Evolutionary conservation across 2,113 vertebrate genomes (phyloP), one percentile per base, ranked within the genome.

Genomic region (Dasyprocta punctata): DNA sequence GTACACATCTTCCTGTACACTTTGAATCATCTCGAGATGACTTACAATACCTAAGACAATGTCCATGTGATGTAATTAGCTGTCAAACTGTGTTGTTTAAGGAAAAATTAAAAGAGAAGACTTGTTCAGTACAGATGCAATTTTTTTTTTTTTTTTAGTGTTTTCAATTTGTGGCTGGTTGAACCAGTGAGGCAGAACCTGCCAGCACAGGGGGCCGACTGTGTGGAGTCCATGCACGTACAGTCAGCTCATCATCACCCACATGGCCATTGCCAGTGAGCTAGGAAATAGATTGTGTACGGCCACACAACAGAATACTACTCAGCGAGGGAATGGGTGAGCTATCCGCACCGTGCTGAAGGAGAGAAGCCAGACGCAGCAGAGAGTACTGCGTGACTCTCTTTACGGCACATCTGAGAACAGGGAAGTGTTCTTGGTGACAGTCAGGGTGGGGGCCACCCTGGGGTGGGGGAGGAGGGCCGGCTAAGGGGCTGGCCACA

Each of bases 271-370:
- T 8, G 0, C 26, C 0, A n/a, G 28, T 3, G 28, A 69, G 8
- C 16, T 7, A 36, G 41, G 24, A 58, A 36, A 44, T 4, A 38
- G 63, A 30, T 1, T 5, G 54, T 0, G 19, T 4, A 1, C 0
- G 22, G 12, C 14, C 19, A 20, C 52, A 16, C 49, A 16, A 3
- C 81, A 0, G 38, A 13, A 13, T 2, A 22, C 14, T 28, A 0
- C 5, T 52, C 41, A 7, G 9, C 22, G 3, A 3, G 3, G 24
- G 19, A 38, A 28, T 19, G 0, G 20, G 10, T 3, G 33, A 28
- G 26, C 63, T 30, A 0, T 0, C 2, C 0, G 16, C 1, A 0
- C 3, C 7, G 0, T 0, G 10, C 0, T n/a, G 69, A 56, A 4
- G 0, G 0, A 13, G 47, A 77, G 65, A n/a, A 56, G 56, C 26